Evolutionary conservation across 2,113 vertebrate genomes (phyloP).

Genomic region (Callopanchax toddi): DNA sequence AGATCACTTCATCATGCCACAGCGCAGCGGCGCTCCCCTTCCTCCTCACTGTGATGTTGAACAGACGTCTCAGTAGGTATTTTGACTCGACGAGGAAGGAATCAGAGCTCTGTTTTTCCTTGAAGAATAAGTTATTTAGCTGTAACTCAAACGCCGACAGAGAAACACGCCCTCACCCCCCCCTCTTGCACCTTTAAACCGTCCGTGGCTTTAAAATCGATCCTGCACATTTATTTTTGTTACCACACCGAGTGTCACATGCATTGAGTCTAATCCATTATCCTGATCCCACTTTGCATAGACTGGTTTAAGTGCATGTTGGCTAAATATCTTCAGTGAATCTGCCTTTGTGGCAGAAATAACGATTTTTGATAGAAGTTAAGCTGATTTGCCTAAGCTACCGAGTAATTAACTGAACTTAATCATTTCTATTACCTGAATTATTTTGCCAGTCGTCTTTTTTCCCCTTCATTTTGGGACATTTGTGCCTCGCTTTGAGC

Average conservation of each 20-base stretch:
- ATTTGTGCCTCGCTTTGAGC: slow-evolving; percentile 51
- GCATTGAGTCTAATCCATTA: slow-evolving; percentile 57
- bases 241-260: slow-evolving; percentile 22
- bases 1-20: slow-evolving; percentile 66
- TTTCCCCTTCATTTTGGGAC: slow-evolving; percentile 44
- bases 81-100: slow-evolving; percentile 47
- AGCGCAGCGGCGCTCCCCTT: slow-evolving; percentile 49
- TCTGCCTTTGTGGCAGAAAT: slow-evolving; percentile 59
- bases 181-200: slow-evolving; percentile 10
- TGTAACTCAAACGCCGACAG: slow-evolving; percentile 26
- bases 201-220: slow-evolving; percentile 43
- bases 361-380: slow-evolving; percentile 69
- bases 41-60: slow-evolving; percentile 43
- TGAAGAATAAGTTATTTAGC: slow-evolving; percentile 35
- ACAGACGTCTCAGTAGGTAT: slow-evolving; percentile 39
- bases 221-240: slow-evolving; percentile 59
- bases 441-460: slow-evolving; percentile 45
- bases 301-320: slow-evolving; percentile 64
- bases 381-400: slow-evolving; percentile 77
- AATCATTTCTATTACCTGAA: slow-evolving; percentile 76
- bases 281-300: slow-evolving; percentile 53
- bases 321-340: slow-evolving; percentile 65
- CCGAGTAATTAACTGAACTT: slow-evolving; percentile 76
- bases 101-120: slow-evolving; percentile 35
- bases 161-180: slow-evolving; percentile 29